These are phyloP conservation scores for Eidolon helvum DNA, from an alignment of 2,113 vertebrate genomes.

Conservation along the genomic window DNA sequence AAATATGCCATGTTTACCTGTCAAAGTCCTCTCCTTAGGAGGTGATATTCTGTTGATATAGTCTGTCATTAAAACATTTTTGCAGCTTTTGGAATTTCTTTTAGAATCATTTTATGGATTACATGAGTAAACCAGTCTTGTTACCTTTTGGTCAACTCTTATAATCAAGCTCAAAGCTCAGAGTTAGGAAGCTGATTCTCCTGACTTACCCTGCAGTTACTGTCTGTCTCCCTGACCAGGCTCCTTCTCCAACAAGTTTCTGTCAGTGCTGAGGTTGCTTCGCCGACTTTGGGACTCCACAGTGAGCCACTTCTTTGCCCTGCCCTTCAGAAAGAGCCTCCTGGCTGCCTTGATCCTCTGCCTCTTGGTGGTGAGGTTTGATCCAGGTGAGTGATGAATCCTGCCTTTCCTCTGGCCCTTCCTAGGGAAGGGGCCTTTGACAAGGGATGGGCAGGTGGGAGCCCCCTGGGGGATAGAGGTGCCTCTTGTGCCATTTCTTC, in stretches of 20 bases:
- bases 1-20: neutral
- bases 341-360: conserved; percentile 88
- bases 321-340: conserved; percentile 85
- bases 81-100: neutral
- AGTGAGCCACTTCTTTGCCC: conserved; percentile 77
- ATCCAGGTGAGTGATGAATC: conserved; percentile 87
- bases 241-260: conserved; percentile 79
- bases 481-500: neutral
- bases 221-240: conserved; percentile 79
- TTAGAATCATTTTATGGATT: neutral
- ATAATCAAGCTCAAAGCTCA: neutral
- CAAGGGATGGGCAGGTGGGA: neutral
- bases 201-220: neutral
- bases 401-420: neutral
- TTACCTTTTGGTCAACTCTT: neutral
- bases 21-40: neutral
- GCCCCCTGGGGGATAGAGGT: neutral
- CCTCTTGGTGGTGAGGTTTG: conserved; percentile 89
- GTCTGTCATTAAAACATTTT: neutral
- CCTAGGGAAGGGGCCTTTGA: neutral
- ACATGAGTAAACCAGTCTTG: neutral
- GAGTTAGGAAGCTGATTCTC: neutral
- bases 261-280: conserved; percentile 81
- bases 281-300: conserved; percentile 80
- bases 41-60: neutral